These are phyloP conservation scores for Scolopax bukidnonensis DNA, from an alignment of 2,797 vertebrate species.

Conservation along the genomic window DNA sequence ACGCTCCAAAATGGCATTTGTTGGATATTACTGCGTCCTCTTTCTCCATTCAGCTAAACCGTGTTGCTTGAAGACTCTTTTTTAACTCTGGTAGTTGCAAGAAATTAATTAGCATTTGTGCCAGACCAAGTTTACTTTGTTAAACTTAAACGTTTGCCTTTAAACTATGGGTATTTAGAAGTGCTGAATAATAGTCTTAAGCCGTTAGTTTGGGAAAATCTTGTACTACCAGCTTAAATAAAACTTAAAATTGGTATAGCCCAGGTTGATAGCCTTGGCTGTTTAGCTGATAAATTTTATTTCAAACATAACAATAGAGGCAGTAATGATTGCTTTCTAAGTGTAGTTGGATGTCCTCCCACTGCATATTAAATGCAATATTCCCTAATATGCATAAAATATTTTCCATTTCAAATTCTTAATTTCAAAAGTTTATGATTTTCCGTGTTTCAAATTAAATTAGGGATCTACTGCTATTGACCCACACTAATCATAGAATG, in stretches of 20 bases:
- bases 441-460: neutral
- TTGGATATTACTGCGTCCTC: neutral
- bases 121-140: neutral
- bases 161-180: constrained; percentile 4
- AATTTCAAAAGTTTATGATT: neutral
- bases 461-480: neutral
- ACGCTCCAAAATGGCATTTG: neutral
- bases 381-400: neutral
- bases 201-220: neutral
- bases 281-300: constrained; percentile 5
- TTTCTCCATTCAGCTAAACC: neutral
- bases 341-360: neutral
- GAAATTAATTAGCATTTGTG: constrained; percentile 38
- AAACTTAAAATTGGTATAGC: neutral
- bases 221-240: constrained; percentile 23
- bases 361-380: neutral
- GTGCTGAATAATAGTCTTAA: neutral
- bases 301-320: neutral
- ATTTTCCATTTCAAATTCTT: neutral
- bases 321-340: neutral
- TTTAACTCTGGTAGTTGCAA: neutral
- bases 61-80: neutral
- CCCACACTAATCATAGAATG: neutral
- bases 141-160: constrained; percentile 28
- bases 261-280: neutral